phyloP scores from a whole-genome alignment of 2,113 vertebrate species.

The Lonchura striata region DNA sequence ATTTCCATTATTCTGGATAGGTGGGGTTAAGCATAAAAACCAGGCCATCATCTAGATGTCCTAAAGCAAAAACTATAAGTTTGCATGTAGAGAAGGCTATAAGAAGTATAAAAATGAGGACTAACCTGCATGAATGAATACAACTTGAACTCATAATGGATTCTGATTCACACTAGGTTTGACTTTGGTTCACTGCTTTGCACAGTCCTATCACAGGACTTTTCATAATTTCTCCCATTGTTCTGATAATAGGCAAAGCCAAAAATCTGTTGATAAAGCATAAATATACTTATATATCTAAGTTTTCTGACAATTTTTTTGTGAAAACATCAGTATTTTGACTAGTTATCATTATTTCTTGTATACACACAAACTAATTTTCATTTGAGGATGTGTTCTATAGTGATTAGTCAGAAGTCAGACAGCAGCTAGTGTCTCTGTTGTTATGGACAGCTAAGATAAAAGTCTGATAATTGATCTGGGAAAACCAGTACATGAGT shows the following conservation, averaged over 20 bases:
- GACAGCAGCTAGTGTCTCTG: background rate
- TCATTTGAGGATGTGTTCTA: background rate
- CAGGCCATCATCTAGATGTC: background rate
- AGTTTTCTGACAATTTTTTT: background rate
- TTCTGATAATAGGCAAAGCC: background rate
- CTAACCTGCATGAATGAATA: background rate
- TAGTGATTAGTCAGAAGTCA: background rate
- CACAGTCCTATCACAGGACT: background rate
- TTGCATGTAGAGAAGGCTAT: background rate
- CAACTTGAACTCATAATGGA: background rate
- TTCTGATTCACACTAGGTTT: background rate
- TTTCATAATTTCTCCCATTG: background rate
- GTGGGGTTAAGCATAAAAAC: background rate
- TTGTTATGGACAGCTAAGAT: background rate
- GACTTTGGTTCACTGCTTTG: background rate
- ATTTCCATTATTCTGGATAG: background rate
- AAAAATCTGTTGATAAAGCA: background rate
- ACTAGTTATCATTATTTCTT: background rate
- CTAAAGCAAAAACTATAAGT: background rate
- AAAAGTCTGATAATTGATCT: background rate
- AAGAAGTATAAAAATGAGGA: background rate
- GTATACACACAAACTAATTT: background rate
- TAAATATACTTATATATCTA: background rate
- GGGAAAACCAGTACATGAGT: background rate
- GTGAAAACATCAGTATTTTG: background rate